Conservation (phyloP, 1,140 invertebrate genomes). For the Hormaphis cornu region DNA sequence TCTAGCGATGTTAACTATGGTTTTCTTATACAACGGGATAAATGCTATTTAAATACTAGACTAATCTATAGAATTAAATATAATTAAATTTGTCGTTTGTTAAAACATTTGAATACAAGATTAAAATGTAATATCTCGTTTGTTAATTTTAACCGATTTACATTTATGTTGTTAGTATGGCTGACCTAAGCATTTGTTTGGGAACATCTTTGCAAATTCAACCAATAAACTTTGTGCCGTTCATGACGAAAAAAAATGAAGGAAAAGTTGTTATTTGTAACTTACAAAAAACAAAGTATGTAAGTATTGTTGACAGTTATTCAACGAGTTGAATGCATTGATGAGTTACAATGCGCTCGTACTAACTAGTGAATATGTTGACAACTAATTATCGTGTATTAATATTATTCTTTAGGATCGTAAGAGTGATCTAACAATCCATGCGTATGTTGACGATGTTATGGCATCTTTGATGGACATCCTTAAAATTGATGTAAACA, state of each 20-base stretch:
- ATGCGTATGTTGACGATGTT: slow-evolving; percentile 80
- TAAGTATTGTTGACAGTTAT: slow-evolving; percentile 45
- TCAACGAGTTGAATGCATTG: not conserved
- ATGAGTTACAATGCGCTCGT: too few relatives aligned
- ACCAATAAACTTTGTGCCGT: slow-evolving; percentile 88
- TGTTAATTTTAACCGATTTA: slow-evolving; percentile 63
- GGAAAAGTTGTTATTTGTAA: slow-evolving; percentile 90
- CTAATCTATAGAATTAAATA: too few relatives aligned
- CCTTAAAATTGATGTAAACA: slow-evolving; percentile 59
- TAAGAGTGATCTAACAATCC: slow-evolving; percentile 80
- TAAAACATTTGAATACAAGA: too few relatives aligned
- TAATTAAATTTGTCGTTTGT: too few relatives aligned
- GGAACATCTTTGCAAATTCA: slow-evolving; percentile 96
- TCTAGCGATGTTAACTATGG: too few relatives aligned
- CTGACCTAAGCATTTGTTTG: slow-evolving; percentile 62
- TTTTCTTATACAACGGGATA: too few relatives aligned
- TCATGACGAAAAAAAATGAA: slow-evolving; percentile 65
- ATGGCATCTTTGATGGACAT: slow-evolving; percentile 65
- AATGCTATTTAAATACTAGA: too few relatives aligned
- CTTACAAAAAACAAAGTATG: slow-evolving; percentile 93
- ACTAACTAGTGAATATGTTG: too few relatives aligned
- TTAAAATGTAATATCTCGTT: too few relatives aligned
- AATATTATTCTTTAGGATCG: slow-evolving; percentile 78
- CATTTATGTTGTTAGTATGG: slow-evolving; percentile 46
- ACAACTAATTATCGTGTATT: too few relatives aligned